phyloP scores from a whole-genome alignment of 2,113 vertebrate genomes.

The Dryoscopus gambensis region DNA sequence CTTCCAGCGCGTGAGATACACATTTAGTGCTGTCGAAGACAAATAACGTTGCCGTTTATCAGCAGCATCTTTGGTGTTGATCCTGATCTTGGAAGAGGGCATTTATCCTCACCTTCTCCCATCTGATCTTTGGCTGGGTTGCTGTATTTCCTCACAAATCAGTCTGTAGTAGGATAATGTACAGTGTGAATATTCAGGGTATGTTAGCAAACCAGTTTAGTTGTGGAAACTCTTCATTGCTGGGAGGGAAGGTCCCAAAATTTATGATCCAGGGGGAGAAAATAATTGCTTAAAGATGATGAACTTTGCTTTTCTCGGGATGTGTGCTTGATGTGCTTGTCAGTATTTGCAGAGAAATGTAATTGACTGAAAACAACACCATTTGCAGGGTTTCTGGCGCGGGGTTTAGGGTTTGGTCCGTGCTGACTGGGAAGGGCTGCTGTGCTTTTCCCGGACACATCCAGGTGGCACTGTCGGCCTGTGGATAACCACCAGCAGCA shows the following conservation, averaged over 20 bases:
- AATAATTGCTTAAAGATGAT: not conserved
- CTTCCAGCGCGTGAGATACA: not conserved
- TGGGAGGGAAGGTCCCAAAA: not conserved
- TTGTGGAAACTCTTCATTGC: not conserved
- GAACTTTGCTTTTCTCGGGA: not conserved
- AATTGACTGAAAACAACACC: rapidly evolving
- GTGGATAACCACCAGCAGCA: not conserved
- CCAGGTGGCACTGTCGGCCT: conserved; percentile 48
- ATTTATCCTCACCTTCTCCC: not conserved
- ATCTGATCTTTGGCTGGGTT: not conserved
- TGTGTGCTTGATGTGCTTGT: not conserved
- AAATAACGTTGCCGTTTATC: not conserved
- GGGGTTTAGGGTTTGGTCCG: not conserved
- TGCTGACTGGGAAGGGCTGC: not conserved
- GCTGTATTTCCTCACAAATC: not conserved
- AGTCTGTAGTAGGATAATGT: not conserved
- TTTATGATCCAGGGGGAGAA: not conserved
- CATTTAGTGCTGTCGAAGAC: not conserved
- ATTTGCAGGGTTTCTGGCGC: not conserved
- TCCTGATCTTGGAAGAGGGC: not conserved
- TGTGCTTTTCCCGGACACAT: not conserved
- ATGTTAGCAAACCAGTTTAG: not conserved
- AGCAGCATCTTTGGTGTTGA: not conserved
- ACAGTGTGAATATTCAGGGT: not conserved
- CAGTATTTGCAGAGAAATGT: not conserved